phyloP scores from a whole-genome alignment of 2,113 vertebrate species.

The Leucosticte australis region DNA sequence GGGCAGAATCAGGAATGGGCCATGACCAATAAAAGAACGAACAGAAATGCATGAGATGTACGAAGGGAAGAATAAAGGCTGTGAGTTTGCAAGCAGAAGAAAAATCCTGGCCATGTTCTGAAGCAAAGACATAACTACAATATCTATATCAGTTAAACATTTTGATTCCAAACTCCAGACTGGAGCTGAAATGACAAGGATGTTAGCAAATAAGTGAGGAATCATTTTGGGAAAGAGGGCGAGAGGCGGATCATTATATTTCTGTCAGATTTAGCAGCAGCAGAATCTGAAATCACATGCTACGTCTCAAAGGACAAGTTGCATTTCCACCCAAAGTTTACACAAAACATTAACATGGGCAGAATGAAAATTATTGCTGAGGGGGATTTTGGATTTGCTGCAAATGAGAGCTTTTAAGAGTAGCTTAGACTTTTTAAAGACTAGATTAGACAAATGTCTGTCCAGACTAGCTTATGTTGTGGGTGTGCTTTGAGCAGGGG shows the following conservation, averaged over 20 bases:
- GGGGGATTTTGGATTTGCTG: constrained; percentile 23
- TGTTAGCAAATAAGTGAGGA: neutral
- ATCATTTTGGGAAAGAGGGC: neutral
- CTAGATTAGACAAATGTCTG: constrained; percentile 48
- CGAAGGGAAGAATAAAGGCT: neutral
- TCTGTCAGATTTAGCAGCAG: neutral
- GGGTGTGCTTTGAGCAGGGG: neutral
- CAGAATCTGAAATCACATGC: neutral
- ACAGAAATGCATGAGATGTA: neutral
- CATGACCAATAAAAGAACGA: neutral
- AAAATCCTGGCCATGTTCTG: neutral
- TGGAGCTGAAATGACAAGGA: neutral
- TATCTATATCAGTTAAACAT: neutral
- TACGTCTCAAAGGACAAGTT: neutral
- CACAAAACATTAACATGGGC: neutral
- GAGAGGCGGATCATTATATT: neutral
- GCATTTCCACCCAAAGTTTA: constrained; percentile 4
- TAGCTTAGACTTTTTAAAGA: constrained; percentile 56
- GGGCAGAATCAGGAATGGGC: neutral
- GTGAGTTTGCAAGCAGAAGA: neutral
- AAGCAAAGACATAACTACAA: neutral
- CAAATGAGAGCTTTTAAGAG: constrained; percentile 6
- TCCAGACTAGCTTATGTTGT: constrained; percentile 31
- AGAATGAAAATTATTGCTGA: neutral
- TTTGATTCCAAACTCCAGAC: neutral